These are phyloP conservation scores for Pyrochroa serraticornis DNA, from an alignment of 2,888 invertebrate species.

Conservation along the genomic window DNA sequence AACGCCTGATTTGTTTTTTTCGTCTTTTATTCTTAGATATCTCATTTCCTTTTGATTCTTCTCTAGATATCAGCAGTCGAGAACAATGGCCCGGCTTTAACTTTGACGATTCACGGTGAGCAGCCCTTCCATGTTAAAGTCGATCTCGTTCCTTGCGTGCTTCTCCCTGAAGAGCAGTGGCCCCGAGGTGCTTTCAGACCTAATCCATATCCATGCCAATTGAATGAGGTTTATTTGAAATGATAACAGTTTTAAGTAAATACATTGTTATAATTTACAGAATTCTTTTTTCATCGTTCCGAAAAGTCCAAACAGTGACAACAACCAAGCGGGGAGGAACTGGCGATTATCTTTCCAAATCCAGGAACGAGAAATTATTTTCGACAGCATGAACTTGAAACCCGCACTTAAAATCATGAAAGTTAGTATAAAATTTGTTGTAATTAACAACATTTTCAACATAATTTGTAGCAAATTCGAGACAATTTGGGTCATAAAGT, in stretches of 20 bases:
- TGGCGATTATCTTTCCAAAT: conserved; percentile 11
- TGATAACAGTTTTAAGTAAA: background rate
- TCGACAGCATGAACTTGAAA: conserved; percentile 4
- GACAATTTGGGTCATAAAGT: conserved; percentile 8
- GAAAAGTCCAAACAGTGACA: conserved; percentile 5
- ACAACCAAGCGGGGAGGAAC: conserved; percentile 2
- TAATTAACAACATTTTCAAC: too few species aligned
- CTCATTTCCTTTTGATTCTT: background rate
- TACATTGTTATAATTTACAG: background rate
- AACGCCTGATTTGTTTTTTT: too few species aligned
- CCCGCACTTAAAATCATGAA: conserved; percentile 6
- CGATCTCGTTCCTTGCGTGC: conserved; percentile 11
- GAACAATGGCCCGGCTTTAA: conserved; percentile 7
- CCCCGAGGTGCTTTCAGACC: background rate
- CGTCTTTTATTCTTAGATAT: background rate
- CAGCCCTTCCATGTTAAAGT: background rate
- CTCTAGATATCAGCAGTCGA: conserved; percentile 8
- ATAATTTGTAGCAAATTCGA: background rate
- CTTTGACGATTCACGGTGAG: conserved; percentile 6
- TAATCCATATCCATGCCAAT: background rate
- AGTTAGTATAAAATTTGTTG: background rate
- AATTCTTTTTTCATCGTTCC: conserved; percentile 13
- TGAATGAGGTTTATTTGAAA: background rate
- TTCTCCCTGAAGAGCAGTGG: background rate
- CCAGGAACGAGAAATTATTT: conserved; percentile 7